Conservation (phyloP, 64 coral and sea anemone genomes). For the Anthopleura sola region DNA sequence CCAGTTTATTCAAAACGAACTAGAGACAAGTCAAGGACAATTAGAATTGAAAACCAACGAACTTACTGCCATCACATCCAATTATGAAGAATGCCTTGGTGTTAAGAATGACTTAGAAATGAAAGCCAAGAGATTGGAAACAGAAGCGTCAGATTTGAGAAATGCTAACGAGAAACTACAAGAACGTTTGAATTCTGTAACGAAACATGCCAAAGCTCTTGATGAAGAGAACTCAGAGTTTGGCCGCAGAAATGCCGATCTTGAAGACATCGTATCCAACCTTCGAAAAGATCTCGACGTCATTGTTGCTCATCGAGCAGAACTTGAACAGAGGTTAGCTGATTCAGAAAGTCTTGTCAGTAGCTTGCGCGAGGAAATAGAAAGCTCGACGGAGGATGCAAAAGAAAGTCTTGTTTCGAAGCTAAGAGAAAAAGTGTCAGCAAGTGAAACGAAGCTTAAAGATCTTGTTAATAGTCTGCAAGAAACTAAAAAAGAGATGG, state of each 20-base stretch:
- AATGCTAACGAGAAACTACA: neutral
- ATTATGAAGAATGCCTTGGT: constrained; percentile 10
- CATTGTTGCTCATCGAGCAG: constrained; percentile 43
- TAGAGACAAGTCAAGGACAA: constrained; percentile 37
- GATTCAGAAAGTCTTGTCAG: neutral
- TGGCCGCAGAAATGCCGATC: constrained; percentile 38
- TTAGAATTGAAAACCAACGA: constrained; percentile 6
- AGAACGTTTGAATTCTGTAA: constrained; percentile 21
- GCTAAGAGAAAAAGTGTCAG: constrained; percentile 7
- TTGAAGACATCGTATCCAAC: constrained; percentile 44
- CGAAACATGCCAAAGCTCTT: constrained; percentile 4
- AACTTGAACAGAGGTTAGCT: constrained; percentile 40
- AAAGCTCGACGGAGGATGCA: neutral
- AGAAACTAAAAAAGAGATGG: constrained; percentile 46
- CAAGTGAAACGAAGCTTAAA: constrained; percentile 26
- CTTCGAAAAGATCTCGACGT: constrained; percentile 51
- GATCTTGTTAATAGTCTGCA: constrained; percentile 4
- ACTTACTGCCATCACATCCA: neutral
- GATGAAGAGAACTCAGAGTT: constrained; percentile 22
- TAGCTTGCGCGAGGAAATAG: neutral
- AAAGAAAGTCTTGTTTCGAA: constrained; percentile 20
- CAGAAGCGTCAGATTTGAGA: constrained; percentile 9
- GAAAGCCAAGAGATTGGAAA: constrained; percentile 27
- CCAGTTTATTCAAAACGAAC: constrained; percentile 41
- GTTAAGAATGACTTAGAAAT: constrained; percentile 22